Base-by-base conservation (phyloP, 1,140 invertebrate genomes). In the Gryon sp. region DNA sequence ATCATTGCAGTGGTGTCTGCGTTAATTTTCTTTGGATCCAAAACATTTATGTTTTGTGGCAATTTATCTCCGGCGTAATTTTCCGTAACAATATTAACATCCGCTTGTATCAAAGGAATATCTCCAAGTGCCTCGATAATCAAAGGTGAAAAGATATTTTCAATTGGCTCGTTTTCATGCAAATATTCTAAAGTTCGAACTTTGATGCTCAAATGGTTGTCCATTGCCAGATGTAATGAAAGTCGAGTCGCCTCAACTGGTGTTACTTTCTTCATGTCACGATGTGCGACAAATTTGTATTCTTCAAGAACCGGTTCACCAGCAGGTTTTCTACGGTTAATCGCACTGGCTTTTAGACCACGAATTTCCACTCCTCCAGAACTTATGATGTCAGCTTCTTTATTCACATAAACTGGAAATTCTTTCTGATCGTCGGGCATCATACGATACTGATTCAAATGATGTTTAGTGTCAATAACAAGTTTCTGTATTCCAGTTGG, bases 401-500 rank as follows among this genome's bases (percentile, higher is more conserved):
- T 90, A 28, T 89, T 87, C 0, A 90, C 84, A 79, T 89, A 89
- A 22, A 90, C 87, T 2, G 89, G 87, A 1, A 90, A 88, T 32
- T 76, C 79, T 76, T 84, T 83, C 0, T 83, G 40, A 2, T 88
- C 82, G 5, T 82, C 74, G 8, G n/a, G 0, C 4, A 90, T 82
- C n/a, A 83, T 79, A 1, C 86, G 86, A n/a, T 87, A 66, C 0
- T 76, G 74, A 20, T 89, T 82, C 1, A 92, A 89, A 78, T 95
- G 93, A 80, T 89, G 90, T 4, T 90, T 90, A 0, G 94, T 93
- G 82, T 98, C 93, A 36, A 99, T 95, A 4, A 92, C 90, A 0
- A 98, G 79, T 60, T 93, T 94, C 38, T 93, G 90, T 22, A 99
- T 95, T 72, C 93, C 92, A 0, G 95, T 98, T 1, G 97, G 97